These are phyloP conservation scores for Crematogaster levior DNA, from an alignment of 2,888 invertebrate genomes.

Conservation along the genomic window DNA sequence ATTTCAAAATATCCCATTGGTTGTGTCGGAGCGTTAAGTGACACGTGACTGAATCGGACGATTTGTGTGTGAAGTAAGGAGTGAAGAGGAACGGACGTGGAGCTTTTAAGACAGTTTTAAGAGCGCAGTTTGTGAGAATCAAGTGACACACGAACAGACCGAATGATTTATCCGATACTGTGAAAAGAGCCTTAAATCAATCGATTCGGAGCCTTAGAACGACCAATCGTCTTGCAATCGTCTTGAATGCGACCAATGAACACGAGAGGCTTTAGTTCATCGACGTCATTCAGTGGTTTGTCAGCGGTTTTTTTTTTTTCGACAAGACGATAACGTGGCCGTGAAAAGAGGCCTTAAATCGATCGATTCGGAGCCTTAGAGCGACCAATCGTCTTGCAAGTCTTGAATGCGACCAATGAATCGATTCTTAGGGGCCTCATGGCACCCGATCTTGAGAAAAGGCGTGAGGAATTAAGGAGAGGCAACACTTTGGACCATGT, in stretches of 20 bases:
- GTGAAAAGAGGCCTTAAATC: too few relatives aligned
- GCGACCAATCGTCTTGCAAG: too few relatives aligned
- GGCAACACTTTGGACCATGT: conserved; percentile 62
- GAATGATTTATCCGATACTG: conserved; percentile 3
- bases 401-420: too few relatives aligned
- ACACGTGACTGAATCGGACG: not conserved
- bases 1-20: not conserved
- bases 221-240: too few relatives aligned
- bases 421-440: conserved; percentile 70
- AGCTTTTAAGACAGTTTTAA: not conserved
- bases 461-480: conserved; percentile 79
- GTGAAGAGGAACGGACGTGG: not conserved
- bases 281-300: not conserved
- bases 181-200: not conserved
- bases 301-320: not conserved
- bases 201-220: not conserved
- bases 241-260: too few relatives aligned
- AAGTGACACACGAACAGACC: conserved; percentile 5
- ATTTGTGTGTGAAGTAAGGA: not conserved
- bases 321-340: not conserved
- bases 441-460: conserved; percentile 83
- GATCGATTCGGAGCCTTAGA: too few relatives aligned
- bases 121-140: not conserved
- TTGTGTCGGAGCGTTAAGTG: not conserved
- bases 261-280: not conserved